Evolutionary conservation across 2,797 vertebrate genomes (phyloP).

Genomic region (Pangasius larnaudii): DNA sequence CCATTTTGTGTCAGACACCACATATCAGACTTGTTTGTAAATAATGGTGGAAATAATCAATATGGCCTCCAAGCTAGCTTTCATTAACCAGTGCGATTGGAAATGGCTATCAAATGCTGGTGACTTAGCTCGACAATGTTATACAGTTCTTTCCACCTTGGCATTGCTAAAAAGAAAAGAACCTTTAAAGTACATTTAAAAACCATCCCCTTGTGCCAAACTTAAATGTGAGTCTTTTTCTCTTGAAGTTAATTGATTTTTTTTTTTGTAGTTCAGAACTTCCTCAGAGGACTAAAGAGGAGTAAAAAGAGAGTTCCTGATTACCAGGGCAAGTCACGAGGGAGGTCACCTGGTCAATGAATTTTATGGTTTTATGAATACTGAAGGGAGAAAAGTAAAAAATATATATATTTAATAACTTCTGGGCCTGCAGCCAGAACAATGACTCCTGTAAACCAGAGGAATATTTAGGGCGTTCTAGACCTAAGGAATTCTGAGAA

Average conservation of each 20-base stretch:
- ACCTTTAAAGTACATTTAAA: background rate
- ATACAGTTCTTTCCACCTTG: background rate
- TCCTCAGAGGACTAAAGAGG: slow-evolving; percentile 1
- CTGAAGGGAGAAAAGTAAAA: slow-evolving; percentile 9
- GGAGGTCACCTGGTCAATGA: slow-evolving; percentile 15
- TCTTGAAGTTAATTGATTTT: slow-evolving; percentile 7
- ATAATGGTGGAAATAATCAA: slow-evolving; percentile 17
- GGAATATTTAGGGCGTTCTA: background rate
- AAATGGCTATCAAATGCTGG: slow-evolving; percentile 5
- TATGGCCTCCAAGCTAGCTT: background rate
- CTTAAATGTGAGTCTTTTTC: slow-evolving; percentile 5
- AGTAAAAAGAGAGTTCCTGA: background rate
- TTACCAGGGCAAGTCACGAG: slow-evolving; percentile 28
- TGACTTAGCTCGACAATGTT: background rate
- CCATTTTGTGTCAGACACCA: slow-evolving; percentile 1
- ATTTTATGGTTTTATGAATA: slow-evolving; percentile 38
- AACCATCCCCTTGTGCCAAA: background rate
- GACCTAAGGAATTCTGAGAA: background rate
- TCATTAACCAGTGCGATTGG: background rate
- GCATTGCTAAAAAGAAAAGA: background rate
- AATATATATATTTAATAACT: background rate
- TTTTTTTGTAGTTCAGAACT: background rate
- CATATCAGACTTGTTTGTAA: background rate
- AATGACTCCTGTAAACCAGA: background rate
- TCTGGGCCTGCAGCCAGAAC: slow-evolving; percentile 27